phyloP scores from a whole-genome alignment of 1,140 invertebrate species.

The Cardiocondyla obscurior region DNA sequence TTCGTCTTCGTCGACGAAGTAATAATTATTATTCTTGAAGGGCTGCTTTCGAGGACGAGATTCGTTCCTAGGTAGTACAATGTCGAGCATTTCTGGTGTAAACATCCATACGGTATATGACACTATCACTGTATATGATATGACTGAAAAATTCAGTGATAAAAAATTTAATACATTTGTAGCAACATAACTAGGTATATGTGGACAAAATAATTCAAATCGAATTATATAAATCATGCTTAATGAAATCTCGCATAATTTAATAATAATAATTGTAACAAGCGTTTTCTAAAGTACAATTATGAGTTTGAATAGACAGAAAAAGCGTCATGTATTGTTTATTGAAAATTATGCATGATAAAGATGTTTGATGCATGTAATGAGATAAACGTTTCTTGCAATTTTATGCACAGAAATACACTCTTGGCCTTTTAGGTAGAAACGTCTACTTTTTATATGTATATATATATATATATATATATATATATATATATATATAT shows the following conservation, averaged over 20 bases:
- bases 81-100: conserved; percentile 5
- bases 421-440: background rate
- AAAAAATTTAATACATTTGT: background rate
- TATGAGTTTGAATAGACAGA: background rate
- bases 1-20: background rate
- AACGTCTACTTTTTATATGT: background rate
- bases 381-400: background rate
- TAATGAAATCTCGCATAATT: background rate
- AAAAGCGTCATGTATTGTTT: background rate
- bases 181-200: background rate
- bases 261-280: too few species aligned
- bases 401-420: background rate
- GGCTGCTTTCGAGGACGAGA: background rate
- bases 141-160: background rate
- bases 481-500: too few species aligned
- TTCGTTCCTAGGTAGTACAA: conserved; percentile 8
- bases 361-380: background rate
- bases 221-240: too few species aligned
- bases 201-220: too few species aligned
- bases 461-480: too few species aligned
- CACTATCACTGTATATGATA: background rate
- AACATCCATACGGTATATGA: background rate
- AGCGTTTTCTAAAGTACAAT: background rate
- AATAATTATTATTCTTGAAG: background rate
- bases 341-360: background rate